Evolutionary conservation across 2,797 vertebrate genomes (phyloP).

Genomic region (Sardinella longiceps): DNA sequence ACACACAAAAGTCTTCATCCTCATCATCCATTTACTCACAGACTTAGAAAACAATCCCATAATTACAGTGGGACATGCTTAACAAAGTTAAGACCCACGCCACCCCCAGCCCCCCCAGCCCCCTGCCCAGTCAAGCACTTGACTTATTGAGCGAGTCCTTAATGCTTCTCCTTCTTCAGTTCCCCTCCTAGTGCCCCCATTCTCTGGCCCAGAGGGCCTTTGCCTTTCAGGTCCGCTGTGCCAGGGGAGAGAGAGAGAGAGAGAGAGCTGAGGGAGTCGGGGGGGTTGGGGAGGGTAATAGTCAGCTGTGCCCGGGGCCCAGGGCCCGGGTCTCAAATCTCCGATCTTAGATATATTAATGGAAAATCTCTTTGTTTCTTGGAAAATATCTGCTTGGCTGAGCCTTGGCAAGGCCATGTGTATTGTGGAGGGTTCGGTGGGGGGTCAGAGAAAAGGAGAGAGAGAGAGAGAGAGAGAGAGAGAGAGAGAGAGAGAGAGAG

Average conservation of each 20-base stretch:
- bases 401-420: not conserved
- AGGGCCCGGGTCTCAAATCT: not conserved
- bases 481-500: not conserved
- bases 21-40: not conserved
- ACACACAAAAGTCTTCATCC: not conserved
- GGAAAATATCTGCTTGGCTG: slow-evolving; percentile 2
- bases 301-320: not conserved
- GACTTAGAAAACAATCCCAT: not conserved
- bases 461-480: slow-evolving; percentile 22
- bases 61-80: not conserved
- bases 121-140: not conserved
- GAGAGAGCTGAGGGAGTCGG: not conserved
- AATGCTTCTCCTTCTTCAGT: not conserved
- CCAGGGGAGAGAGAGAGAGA: not conserved
- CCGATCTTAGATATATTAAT: slow-evolving; percentile 34
- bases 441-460: slow-evolving; percentile 27
- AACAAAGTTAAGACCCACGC: not conserved
- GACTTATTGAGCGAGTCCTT: not conserved
- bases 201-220: not conserved
- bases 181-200: too few species aligned
- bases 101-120: not conserved
- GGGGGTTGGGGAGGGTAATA: too few species aligned
- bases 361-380: slow-evolving; percentile 19
- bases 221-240: not conserved
- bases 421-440: not conserved